Base-by-base conservation (phyloP, 2,797 vertebrate species). In the Lepus townsendii region DNA sequence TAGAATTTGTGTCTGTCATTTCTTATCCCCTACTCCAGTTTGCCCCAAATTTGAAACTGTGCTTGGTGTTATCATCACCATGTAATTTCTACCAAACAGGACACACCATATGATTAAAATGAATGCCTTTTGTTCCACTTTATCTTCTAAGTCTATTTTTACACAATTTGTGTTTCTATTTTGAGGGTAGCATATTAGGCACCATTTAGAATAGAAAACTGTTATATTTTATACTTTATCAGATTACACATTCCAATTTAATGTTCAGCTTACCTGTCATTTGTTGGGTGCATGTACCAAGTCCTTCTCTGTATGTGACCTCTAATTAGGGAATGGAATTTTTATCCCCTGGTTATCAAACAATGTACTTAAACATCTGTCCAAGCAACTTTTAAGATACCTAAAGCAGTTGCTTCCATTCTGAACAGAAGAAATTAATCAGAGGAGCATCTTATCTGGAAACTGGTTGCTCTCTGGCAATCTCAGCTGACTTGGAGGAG, bases 381-480 rank as follows among this genome's bases (percentile, higher is more conserved):
- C 66, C 12, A 9, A 26, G 78, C 57, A 93, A 35, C 75, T 82
- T 20, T 71, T 90, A 65, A 68, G 42, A 47, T 85, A 62, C 54
- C 20, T 80, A 93, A 63, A 95, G 54, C 20, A 32, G 26, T 85
- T 38, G 9, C 42, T 57, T 94, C 66, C 32, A 20, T 95, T 71
- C n/a, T 57, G 26, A 95, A 69, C 54, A 79, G 47, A 72, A 76
- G 62, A 90, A 93, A 93, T 93, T 87, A 87, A 90, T 79, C 73
- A 80, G 52, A 94, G 50, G 47, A 68, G 10, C 47, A 66, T 83
- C 65, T 80, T 93, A 27, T 77, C 62, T 72, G 83, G 85, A 94
- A 89, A 68, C 78, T 79, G 52, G 47, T 88, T 95, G 24, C 79
- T 93, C 71, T 89, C 77, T 66, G 47, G 35, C 72, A 82, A 32